phyloP scores from a whole-genome alignment of 2,888 invertebrate species.

The Drosophila falleni region DNA sequence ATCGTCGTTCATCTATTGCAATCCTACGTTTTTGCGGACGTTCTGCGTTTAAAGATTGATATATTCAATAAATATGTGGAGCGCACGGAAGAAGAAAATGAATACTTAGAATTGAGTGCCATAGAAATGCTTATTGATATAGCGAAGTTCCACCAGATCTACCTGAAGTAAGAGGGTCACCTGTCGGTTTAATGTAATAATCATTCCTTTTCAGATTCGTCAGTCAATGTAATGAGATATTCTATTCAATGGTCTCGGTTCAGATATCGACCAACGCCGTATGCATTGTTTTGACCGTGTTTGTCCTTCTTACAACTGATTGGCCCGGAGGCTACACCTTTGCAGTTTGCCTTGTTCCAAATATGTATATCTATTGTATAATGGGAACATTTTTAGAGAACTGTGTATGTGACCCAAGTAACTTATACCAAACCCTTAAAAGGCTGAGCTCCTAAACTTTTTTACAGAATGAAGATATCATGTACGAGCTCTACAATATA shows the following conservation, averaged over 20 bases:
- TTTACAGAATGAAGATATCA: slow-evolving; percentile 1
- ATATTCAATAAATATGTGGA: slow-evolving; percentile 44
- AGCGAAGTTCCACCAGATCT: slow-evolving; percentile 13
- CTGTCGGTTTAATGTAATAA: neutral
- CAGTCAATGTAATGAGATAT: slow-evolving; percentile 50
- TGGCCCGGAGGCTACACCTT: slow-evolving; percentile 69
- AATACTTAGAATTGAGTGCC: neutral
- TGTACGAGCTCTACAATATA: slow-evolving; percentile 62
- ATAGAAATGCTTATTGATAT: neutral
- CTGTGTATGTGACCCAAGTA: slow-evolving; percentile 38
- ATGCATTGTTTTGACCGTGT: slow-evolving; percentile 65
- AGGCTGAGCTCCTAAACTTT: slow-evolving; percentile 39
- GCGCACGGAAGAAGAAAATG: neutral
- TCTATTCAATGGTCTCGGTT: slow-evolving; percentile 53
- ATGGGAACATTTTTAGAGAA: slow-evolving; percentile 66
- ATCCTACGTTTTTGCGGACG: slow-evolving; percentile 50
- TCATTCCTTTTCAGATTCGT: slow-evolving; percentile 42
- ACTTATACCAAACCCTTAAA: slow-evolving; percentile 12
- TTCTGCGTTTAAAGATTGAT: slow-evolving; percentile 58
- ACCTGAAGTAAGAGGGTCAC: neutral
- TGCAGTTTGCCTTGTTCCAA: slow-evolving; percentile 39
- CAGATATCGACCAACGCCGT: slow-evolving; percentile 49
- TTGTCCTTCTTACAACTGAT: slow-evolving; percentile 50
- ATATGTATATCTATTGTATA: slow-evolving; percentile 70
- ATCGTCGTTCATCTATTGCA: slow-evolving; percentile 56